Evolutionary conservation across 2,113 vertebrate species (phyloP), one percentile per base, ranked within the genome.

Genomic region (Microcebus ravelobensis): DNA sequence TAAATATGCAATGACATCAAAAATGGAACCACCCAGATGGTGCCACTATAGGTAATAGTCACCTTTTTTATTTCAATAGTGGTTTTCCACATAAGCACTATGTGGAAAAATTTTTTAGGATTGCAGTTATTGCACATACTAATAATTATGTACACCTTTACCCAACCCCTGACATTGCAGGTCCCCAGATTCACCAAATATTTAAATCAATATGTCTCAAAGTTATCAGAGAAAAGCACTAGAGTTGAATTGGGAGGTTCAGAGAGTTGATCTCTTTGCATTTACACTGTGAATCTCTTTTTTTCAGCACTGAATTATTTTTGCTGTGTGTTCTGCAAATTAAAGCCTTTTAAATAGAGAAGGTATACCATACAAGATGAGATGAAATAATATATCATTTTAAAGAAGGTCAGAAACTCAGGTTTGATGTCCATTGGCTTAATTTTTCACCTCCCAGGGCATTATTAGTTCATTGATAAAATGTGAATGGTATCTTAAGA

Each of bases 261-360:
- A 68, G 17, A 94, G 31, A 57, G 9, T 12, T 70, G 23, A 14
- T 81, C 27, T 65, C 15, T 70, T 52, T 74, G 57, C 29, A 67
- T 34, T 83, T 52, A 85, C 63, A 45, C 59, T 63, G 42, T 73
- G 74, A 96, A 42, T 57, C 21, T 63, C 82, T 82, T 71, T 21
- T 20, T 5, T 1, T 11, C 11, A 48, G 39, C 61, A 77, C 5
- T 86, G 29, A 80, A 39, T 90, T 84, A 8, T 88, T 81, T 39
- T 17, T 96, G 65, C 20, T 4, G 7, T 74, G 45, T 82, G 39
- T 77, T 89, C n/a, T 77, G 20, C 15, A 87, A 88, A 93, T 36
- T n/a, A 94, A 96, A 93, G 63, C 57, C n/a, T 80, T 90, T 67
- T 67, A 88, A 85, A 92, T 13, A 84, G 81, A 96, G 63, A 87